Evolutionary conservation across 2,888 invertebrate genomes (phyloP).

Genomic region (Hypomecis atomaria): DNA sequence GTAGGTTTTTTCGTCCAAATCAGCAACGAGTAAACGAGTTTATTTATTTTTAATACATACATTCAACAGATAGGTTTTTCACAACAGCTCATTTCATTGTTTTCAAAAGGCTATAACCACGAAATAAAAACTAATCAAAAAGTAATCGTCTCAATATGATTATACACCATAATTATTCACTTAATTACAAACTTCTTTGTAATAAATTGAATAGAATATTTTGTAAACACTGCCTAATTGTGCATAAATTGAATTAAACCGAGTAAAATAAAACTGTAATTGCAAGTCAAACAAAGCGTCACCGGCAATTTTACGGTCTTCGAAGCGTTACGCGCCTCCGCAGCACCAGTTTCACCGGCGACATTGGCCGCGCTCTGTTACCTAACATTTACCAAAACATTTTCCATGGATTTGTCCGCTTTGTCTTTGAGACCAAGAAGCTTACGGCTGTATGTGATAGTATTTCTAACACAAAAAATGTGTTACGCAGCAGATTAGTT

Average conservation of each 20-base stretch:
- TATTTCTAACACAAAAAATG: background rate
- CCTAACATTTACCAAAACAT: constrained; percentile 69
- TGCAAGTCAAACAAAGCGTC: constrained; percentile 65
- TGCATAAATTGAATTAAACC: constrained; percentile 8
- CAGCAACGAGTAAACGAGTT: too few species aligned
- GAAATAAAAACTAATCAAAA: too few species aligned
- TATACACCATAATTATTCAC: background rate
- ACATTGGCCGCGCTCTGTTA: constrained; percentile 74
- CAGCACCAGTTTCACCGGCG: constrained; percentile 65
- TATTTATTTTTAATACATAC: too few species aligned
- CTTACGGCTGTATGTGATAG: constrained; percentile 15
- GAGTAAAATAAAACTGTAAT: constrained; percentile 57
- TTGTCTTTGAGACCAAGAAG: background rate
- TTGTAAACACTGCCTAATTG: constrained; percentile 9
- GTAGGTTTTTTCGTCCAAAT: too few species aligned
- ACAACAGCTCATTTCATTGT: too few species aligned
- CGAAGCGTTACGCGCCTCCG: constrained; percentile 62
- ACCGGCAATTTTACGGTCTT: constrained; percentile 76
- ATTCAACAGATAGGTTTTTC: too few species aligned
- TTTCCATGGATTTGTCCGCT: constrained; percentile 48
- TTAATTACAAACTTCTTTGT: background rate
- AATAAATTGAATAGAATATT: background rate
- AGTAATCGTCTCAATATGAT: too few species aligned
- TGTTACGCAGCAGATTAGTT: background rate
- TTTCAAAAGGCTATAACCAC: too few species aligned